Base-by-base conservation (phyloP, 2,888 invertebrate species). In the Exephanes ischioxanthus region DNA sequence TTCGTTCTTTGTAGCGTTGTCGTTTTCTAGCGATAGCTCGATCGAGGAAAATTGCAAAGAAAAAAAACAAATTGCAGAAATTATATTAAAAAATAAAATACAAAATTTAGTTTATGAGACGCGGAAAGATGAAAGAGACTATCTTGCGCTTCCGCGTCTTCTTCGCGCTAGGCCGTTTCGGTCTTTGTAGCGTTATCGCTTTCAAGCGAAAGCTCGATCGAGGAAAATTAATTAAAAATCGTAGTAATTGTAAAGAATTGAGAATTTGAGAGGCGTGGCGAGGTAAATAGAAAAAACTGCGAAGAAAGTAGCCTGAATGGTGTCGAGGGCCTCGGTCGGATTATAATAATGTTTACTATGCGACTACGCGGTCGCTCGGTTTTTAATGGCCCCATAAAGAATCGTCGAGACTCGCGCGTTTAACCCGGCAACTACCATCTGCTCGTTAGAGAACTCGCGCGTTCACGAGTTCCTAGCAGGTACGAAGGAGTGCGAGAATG, bases 371-470 rank as follows among this genome's bases (percentile, higher is more conserved):
- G 88, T 90, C 84, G 82, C 84, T 87, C 76, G 79, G 75, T 83
- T 90, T 55, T 92, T 92, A 91, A 92, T 90, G 88, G 91, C 90
- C 88, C 87, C 90, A 89, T 92, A 92, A 91, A 92, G 89, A 90
- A 91, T 90, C 90, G 87, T 83, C 82, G 84, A 61, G 84, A 86
- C 63, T 90, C 91, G 89, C 90, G 89, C 90, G 91, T 89, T 89
- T 85, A 87, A 90, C 87, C 30, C 16, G 16, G 63, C 89, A 88
- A 86, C 87, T 88, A 90, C 90, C 90, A 89, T 90, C 88, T 89
- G 89, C 89, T 90, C 88, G 90, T 90, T 91, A 89, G 85, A 84
- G 80, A 82, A 84, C 75, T 83, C 81, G 53, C 80, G 79, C 61
- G 68, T 63, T 22, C 30, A 33, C 58, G 51, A 51, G n/a, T 53